Evolutionary conservation across 2,888 invertebrate genomes (phyloP), one percentile per base, ranked within the genome.

Genomic region (Cloeon dipterum): DNA sequence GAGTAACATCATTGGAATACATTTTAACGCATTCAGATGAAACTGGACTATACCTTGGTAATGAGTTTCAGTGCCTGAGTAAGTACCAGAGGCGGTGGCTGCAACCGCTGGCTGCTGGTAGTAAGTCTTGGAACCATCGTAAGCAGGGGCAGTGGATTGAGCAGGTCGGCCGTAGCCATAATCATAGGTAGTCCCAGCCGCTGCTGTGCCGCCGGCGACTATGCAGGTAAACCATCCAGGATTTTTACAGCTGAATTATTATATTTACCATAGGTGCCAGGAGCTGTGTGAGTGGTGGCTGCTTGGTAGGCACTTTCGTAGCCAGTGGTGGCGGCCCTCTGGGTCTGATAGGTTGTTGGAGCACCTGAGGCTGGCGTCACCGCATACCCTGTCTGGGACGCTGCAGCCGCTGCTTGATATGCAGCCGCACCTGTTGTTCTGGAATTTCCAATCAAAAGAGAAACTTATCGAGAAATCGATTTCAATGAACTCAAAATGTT

Each of bases 231-330:
- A n/a, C n/a, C n/a, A n/a, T 23, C 7, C 8, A 23, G 11, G 11
- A 23, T 11, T 23, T 23, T 23, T 23, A 11, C 11, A 23, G 23
- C 23, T 11, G 11, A 7, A 23, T 8, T 23, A 8, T n/a, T n/a
- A n/a, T n/a, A 8, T 23, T 23, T 23, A 44, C 66, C 66, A 55
- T 68, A 68, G 33, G 69, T 67, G 51, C 74, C 74, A 56, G 75
- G 74, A 39, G 76, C 74, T 26, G 82, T 47, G 40, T 49, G 49
- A 23, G 49, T 76, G 17, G 76, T 74, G 42, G 74, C 77, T 39
- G 82, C 77, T 50, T 82, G 81, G 49, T 77, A 77, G 33, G 83
- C 79, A 44, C 77, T 76, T 53, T 81, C 79, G 63, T 82, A 79
- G 40, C 77, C 78, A 36, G 78, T 70, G 18, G 43, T 32, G 23